Base-by-base conservation (phyloP, 2,888 invertebrate genomes). In the Ophion ellenae region DNA sequence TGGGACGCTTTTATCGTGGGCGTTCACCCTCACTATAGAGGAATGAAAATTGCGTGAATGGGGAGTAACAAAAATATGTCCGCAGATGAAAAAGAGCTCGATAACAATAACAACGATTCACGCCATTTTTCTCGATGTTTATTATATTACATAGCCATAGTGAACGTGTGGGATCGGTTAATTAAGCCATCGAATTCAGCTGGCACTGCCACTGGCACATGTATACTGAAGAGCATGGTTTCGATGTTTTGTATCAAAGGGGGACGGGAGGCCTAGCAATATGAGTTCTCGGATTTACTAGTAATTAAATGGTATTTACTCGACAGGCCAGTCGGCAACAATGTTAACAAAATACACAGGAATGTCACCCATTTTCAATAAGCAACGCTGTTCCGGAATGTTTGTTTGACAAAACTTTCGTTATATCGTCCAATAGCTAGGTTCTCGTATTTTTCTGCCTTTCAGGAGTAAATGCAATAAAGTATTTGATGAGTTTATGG, bases 401-500 rank as follows among this genome's bases (percentile, higher is more conserved):
- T 66, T 71, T 28, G 20, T 28, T 67, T 17, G 63, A 9, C 36
- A 20, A 67, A 84, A 76, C 66, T 67, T 66, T 80, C n/a, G 57
- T 76, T 47, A 76, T 76, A 71, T 66, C 45, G 59, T 66, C 47
- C 40, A 71, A 63, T n/a, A 59, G 61, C 64, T 59, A 63, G 69
- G 59, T 67, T 53, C 40, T 36, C 32, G 32, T 71, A 73, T 57
- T 74, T 77, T 47, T 14, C 20, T 14, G 77, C 24, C 73, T 73
- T 40, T 81, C 66, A 66, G 53, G 57, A 77, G 28, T 77, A 66
- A 77, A 73, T 59, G 66, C 53, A 24, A 40, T 28, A 57, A 73
- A 71, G 73, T 59, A 64, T 47, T 84, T 80, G 11, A 80, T 59
- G 61, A 75, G 61, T 74, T 78, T 67, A 67, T 28, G 67, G 59